phyloP scores from a whole-genome alignment of 2,113 vertebrate species.

The Indicator maculatus region DNA sequence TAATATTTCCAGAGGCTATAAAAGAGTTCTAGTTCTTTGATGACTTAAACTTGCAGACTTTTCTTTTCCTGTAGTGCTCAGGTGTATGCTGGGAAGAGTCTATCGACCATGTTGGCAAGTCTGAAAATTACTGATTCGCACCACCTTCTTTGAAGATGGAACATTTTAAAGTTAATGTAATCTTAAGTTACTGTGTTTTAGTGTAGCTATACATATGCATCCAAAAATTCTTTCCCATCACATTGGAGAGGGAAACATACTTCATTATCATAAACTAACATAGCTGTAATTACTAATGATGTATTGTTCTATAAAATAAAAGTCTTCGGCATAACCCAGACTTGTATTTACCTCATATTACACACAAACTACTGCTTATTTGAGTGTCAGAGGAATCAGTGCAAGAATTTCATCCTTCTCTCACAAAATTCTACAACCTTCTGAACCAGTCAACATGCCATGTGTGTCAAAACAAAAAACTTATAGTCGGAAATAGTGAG shows the following conservation, averaged over 20 bases:
- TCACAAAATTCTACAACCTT: slow-evolving; percentile 6
- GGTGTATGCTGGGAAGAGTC: slow-evolving; percentile 96
- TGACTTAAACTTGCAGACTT: not conserved
- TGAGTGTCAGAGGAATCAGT: not conserved
- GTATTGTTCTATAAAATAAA: slow-evolving; percentile 67
- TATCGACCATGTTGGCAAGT: slow-evolving; percentile 93
- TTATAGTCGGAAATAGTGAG: slow-evolving; percentile 87
- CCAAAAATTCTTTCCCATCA: not conserved
- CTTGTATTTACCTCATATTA: slow-evolving; percentile 32
- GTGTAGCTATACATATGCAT: not conserved
- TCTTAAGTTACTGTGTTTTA: slow-evolving; percentile 31
- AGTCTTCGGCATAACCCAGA: slow-evolving; percentile 56
- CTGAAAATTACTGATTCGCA: slow-evolving; percentile 61
- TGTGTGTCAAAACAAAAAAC: not conserved
- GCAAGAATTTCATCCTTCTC: not conserved
- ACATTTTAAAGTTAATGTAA: slow-evolving; percentile 2
- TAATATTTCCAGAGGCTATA: not conserved
- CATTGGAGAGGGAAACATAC: not conserved
- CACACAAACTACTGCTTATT: not conserved
- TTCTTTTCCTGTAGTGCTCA: slow-evolving; percentile 80
- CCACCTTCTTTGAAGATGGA: slow-evolving; percentile 25
- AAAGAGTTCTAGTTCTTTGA: not conserved
- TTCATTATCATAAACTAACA: not conserved
- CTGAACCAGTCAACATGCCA: not conserved
- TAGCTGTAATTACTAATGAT: slow-evolving; percentile 18